These are phyloP conservation scores for Nyctereutes procyonoides DNA, from an alignment of 2,113 vertebrate species.

Conservation along the genomic window DNA sequence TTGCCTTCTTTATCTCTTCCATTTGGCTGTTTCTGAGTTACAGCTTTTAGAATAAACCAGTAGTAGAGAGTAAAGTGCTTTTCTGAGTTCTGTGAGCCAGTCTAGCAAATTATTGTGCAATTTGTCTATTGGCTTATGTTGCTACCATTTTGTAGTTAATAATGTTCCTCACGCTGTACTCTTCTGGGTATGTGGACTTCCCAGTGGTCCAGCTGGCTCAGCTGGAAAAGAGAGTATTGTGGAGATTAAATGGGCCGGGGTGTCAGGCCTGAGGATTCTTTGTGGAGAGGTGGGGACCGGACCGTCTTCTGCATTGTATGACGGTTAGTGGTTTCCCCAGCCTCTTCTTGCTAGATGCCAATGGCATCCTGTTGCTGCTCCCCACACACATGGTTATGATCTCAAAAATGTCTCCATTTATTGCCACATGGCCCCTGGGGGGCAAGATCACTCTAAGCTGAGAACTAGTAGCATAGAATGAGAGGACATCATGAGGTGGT, in stretches of 20 bases:
- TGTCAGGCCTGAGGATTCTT: background rate
- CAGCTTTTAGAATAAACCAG: background rate
- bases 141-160: background rate
- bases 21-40: background rate
- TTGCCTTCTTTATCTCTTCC: background rate
- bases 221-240: background rate
- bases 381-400: background rate
- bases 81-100: background rate
- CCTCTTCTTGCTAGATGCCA: background rate
- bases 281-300: background rate
- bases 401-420: background rate
- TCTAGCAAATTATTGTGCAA: background rate
- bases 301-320: rapidly evolving
- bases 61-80: background rate
- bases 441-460: background rate
- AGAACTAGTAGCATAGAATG: background rate
- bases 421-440: background rate
- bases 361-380: background rate
- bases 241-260: background rate
- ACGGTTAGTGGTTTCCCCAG: rapidly evolving
- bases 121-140: background rate
- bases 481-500: background rate
- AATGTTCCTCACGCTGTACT: background rate
- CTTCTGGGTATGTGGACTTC: background rate
- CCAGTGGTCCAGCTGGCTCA: background rate